Percentiles rank a stretch among this genome's conserved stretches.
Evolutionary conservation across 2,888 invertebrate species (phyloP).

Genomic region (Petrolisthes manimaculis): DNA sequence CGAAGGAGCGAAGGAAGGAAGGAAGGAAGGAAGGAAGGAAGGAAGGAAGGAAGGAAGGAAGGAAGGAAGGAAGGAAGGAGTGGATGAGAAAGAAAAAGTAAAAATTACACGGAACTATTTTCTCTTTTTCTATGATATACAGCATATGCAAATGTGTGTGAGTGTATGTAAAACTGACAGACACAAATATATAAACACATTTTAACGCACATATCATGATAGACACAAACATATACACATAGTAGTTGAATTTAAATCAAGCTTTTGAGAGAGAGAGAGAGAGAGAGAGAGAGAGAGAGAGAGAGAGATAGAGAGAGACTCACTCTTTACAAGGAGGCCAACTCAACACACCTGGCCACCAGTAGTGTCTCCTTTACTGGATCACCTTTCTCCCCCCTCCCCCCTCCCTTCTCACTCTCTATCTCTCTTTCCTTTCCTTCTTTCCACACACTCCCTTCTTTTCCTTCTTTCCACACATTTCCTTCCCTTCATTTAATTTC

Average conservation of each 20-base stretch:
- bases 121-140: too few relatives aligned
- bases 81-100: background rate
- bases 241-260: too few relatives aligned
- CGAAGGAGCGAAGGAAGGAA: background rate
- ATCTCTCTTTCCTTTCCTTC: too few relatives aligned
- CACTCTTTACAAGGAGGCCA: background rate
- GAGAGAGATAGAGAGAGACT: background rate
- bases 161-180: too few relatives aligned
- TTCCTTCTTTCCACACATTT: background rate
- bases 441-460: background rate
- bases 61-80: constrained; percentile 9
- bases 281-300: background rate
- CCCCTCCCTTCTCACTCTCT: too few relatives aligned
- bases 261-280: too few relatives aligned
- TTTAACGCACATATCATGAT: too few relatives aligned
- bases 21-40: background rate
- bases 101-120: background rate
- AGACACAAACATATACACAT: too few relatives aligned
- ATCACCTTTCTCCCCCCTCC: background rate
- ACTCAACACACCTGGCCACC: constrained; percentile 8
- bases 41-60: background rate
- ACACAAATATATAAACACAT: too few relatives aligned
- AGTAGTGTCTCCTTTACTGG: constrained; percentile 14
- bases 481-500: background rate
- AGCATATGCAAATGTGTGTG: too few relatives aligned